These are phyloP conservation scores for Microcebus lehilahytsara DNA, from an alignment of 2,113 vertebrate genomes.

Conservation along the genomic window DNA sequence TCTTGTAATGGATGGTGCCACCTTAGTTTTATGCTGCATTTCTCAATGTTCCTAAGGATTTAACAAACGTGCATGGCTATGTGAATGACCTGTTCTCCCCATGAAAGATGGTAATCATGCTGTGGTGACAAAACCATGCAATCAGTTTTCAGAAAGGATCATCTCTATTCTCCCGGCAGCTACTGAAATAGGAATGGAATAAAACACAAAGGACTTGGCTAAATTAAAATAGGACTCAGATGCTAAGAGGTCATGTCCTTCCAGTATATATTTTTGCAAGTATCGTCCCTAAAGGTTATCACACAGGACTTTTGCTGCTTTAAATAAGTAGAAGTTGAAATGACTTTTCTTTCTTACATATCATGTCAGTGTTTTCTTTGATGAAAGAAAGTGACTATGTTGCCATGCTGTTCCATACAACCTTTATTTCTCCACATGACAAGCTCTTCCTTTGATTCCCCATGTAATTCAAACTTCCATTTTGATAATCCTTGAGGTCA, in stretches of 20 bases:
- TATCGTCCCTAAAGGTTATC: slow-evolving; percentile 9
- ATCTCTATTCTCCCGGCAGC: slow-evolving; percentile 15
- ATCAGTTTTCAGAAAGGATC: slow-evolving; percentile 22
- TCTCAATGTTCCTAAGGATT: slow-evolving; percentile 31
- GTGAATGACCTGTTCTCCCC: slow-evolving; percentile 45
- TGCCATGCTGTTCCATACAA: not conserved
- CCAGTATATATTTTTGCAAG: not conserved
- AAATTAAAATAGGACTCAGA: not conserved
- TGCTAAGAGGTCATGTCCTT: slow-evolving; percentile 15
- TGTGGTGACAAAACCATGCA: slow-evolving; percentile 48
- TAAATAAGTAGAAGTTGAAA: slow-evolving; percentile 7
- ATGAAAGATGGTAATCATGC: slow-evolving; percentile 46
- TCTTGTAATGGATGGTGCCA: not conserved
- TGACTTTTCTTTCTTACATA: slow-evolving; percentile 23
- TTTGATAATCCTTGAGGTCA: slow-evolving; percentile 11
- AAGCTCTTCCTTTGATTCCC: not conserved
- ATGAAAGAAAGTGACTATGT: slow-evolving; percentile 39
- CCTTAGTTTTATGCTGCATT: slow-evolving; percentile 44
- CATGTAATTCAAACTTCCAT: not conserved
- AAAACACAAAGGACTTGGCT: slow-evolving; percentile 7
- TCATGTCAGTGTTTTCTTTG: not conserved
- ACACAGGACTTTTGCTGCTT: slow-evolving; percentile 7
- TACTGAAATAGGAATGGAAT: slow-evolving; percentile 39
- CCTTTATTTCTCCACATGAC: not conserved
- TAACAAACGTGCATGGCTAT: slow-evolving; percentile 41